Conservation (phyloP, 2,113 vertebrate species). For the Corythornis vintsioides region DNA sequence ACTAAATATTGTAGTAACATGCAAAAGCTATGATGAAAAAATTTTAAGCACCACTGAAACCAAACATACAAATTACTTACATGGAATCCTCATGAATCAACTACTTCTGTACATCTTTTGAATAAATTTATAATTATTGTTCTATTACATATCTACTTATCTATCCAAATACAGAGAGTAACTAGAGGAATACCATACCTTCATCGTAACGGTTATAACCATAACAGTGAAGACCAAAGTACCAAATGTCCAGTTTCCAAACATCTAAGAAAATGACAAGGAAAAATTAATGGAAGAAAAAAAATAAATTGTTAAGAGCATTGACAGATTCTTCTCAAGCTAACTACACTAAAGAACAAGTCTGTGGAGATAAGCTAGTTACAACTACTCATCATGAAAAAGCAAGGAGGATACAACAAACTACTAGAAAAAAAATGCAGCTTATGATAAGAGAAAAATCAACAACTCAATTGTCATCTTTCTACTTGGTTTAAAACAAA, state of each 20-base stretch:
- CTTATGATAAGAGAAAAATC: background rate
- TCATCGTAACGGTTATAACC: constrained; percentile 96
- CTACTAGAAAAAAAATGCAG: background rate
- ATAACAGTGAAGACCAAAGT: constrained; percentile 97
- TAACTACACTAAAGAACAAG: background rate
- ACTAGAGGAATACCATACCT: constrained; percentile 76
- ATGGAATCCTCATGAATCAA: background rate
- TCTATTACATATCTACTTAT: background rate
- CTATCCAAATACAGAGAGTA: background rate
- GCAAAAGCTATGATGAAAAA: background rate
- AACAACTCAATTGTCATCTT: background rate
- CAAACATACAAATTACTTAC: background rate
- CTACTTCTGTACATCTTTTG: background rate
- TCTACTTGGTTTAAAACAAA: constrained; percentile 2
- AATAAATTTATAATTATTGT: background rate
- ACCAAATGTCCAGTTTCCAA: constrained; percentile 98
- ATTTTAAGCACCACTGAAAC: background rate
- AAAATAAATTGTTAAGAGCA: background rate
- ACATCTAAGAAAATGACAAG: constrained; percentile 82
- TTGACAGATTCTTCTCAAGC: background rate
- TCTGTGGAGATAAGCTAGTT: background rate
- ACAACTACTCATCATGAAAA: background rate
- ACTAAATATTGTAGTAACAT: background rate
- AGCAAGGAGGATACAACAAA: constrained; percentile 3
- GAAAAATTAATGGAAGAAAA: background rate